Conservation (phyloP, 2,888 invertebrate genomes). For the Sipunculus nudus region DNA sequence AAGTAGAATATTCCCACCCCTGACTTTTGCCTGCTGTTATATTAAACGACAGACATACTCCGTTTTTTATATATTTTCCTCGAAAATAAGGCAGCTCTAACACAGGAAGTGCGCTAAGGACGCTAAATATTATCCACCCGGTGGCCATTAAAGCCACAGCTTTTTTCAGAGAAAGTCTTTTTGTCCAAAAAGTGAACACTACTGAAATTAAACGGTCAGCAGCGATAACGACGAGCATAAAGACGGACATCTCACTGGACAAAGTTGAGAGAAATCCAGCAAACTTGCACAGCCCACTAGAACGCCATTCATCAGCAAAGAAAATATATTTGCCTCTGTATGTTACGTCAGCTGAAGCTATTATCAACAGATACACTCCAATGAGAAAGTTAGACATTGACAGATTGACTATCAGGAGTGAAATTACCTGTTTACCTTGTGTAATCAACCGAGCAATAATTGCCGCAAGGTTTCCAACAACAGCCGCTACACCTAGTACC, state of each 20-base stretch:
- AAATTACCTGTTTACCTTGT: too few species aligned
- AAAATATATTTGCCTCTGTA: slow-evolving; percentile 10
- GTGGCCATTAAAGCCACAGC: slow-evolving; percentile 11
- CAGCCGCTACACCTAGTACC: too few species aligned
- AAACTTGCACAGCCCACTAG: slow-evolving; percentile 16
- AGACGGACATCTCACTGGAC: slow-evolving; percentile 13
- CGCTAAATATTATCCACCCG: slow-evolving; percentile 6
- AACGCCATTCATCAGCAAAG: slow-evolving; percentile 17
- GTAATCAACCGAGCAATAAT: too few species aligned
- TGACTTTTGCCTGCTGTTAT: slow-evolving; percentile 1
- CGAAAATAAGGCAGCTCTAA: slow-evolving; percentile 18
- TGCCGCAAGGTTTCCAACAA: too few species aligned
- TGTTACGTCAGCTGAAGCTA: slow-evolving; percentile 14
- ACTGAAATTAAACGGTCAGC: slow-evolving; percentile 8
- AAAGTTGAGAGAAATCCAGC: slow-evolving; percentile 19
- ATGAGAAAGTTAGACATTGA: slow-evolving; percentile 19
- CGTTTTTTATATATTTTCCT: neutral
- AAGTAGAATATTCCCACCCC: slow-evolving; percentile 14
- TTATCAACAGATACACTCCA: slow-evolving; percentile 12
- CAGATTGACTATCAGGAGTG: slow-evolving; percentile 21
- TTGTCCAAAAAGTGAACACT: neutral
- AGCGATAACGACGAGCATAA: slow-evolving; percentile 4
- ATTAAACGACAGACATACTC: slow-evolving; percentile 8
- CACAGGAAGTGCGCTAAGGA: slow-evolving; percentile 9
- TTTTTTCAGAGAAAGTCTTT: slow-evolving; percentile 1